phyloP scores from a whole-genome alignment of 2,797 vertebrate genomes.

The Clarias pachynema region DNA sequence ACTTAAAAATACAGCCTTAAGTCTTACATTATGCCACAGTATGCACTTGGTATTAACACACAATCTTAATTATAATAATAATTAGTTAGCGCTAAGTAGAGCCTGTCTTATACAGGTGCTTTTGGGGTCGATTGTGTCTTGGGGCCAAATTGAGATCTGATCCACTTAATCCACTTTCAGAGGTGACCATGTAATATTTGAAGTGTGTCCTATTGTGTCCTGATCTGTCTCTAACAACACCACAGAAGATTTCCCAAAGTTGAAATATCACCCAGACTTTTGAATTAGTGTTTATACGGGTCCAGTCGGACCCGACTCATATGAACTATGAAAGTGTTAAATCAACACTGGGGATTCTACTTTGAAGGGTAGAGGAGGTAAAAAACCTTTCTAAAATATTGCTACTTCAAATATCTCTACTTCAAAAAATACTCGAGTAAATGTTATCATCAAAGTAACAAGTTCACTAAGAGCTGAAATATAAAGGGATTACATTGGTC shows the following conservation, averaged over 20 bases:
- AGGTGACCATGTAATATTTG: background rate
- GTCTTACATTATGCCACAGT: background rate
- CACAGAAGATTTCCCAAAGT: too few species aligned
- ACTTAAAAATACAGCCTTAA: background rate
- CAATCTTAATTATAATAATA: background rate
- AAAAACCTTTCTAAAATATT: background rate
- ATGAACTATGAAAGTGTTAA: too few species aligned
- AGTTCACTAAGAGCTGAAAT: background rate
- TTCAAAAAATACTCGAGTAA: background rate
- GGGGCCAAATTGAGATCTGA: conserved; percentile 15
- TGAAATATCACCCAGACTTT: too few species aligned
- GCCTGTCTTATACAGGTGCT: background rate
- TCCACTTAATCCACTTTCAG: conserved; percentile 10
- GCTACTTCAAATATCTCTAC: background rate
- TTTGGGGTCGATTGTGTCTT: conserved; percentile 8
- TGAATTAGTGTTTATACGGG: too few species aligned
- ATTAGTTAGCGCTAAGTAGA: background rate
- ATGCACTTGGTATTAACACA: background rate
- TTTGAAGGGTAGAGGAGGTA: background rate
- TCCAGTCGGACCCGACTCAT: too few species aligned
- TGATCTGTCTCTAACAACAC: background rate
- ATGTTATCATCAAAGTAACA: background rate
- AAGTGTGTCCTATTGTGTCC: background rate
- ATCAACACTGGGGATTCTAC: too few species aligned
- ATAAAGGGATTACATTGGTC: background rate